Conservation (phyloP, 2,888 invertebrate species). For the Tuberolachnus salignus region DNA sequence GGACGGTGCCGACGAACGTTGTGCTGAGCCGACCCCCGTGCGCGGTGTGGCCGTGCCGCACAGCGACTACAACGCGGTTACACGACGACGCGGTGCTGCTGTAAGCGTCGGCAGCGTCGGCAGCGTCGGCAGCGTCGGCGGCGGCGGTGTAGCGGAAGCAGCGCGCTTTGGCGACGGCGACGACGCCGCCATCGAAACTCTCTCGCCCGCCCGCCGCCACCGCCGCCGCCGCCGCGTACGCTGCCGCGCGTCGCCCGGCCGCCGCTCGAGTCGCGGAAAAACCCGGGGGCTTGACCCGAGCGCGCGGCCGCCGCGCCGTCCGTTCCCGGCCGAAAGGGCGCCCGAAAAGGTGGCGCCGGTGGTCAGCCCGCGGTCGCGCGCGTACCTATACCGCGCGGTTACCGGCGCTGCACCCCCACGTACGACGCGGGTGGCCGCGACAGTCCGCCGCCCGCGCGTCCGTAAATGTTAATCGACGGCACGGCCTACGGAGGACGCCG, state of each 20-base stretch:
- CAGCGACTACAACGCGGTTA: slow-evolving; percentile 49
- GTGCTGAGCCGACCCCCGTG: slow-evolving; percentile 11
- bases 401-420: background rate
- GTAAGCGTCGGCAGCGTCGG: slow-evolving; percentile 5
- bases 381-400: background rate
- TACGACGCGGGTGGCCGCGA: background rate
- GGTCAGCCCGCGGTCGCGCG: slow-evolving; percentile 10
- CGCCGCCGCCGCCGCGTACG: background rate
- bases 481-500: background rate
- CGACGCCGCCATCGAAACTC: slow-evolving; percentile 19
- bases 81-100: slow-evolving; percentile 14
- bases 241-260: background rate
- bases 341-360: slow-evolving; percentile 15
- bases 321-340: slow-evolving; percentile 43
- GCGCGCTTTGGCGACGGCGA: slow-evolving; percentile 4
- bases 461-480: slow-evolving; percentile 1
- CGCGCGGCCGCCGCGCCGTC: slow-evolving; percentile 25
- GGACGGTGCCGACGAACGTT: too few relatives aligned
- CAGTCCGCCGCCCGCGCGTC: background rate
- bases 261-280: slow-evolving; percentile 58
- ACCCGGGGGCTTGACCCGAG: slow-evolving; percentile 53
- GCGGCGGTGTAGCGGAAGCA: background rate
- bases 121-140: slow-evolving; percentile 17
- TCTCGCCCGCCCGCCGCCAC: too few relatives aligned
- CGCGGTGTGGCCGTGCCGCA: slow-evolving; percentile 52